Base-by-base conservation (phyloP, 2,113 vertebrate species). In the Gymnocephalus cernua region DNA sequence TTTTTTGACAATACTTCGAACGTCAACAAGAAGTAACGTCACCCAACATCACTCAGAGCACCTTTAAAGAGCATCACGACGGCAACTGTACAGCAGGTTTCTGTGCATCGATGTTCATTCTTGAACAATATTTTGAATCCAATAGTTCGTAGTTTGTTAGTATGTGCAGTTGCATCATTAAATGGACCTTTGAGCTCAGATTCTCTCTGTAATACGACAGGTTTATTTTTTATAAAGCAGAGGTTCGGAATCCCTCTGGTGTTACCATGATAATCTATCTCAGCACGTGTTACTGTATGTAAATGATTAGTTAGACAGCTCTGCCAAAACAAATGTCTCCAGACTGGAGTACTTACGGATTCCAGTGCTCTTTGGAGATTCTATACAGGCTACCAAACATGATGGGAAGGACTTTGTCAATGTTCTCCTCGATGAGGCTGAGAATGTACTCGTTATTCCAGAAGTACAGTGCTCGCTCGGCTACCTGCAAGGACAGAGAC, bases 301-400 rank as follows among this genome's bases (percentile, higher is more conserved):
- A 1, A 29, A 21, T 25, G 11, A 51, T 15, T 16, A 16, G 19
- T 27, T 2, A 10, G 25, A 44, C 66, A 41, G 25, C 19, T 38
- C 38, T 38, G 38, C 27, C 53, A 57, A n/a, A 11, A 29, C 56
- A 6, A 29, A n/a, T 11, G 21, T 21, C 51, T 53, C 56, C 8
- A 1, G 62, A 16, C 21, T 25, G 58, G n/a, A 38, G 62, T 85
- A 97, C 98, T 18, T 96, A 99, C 98, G 92, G 96, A 89, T 99
- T 99, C 98, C 98, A 99, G 96, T 99, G 98, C 89, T 99, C 98
- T 95, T 99, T 99, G 95, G 98, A 99, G 95, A 99, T 99, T 91
- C 96, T 97, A 94, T 99, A 99, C 86, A 99, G 95, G 93, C 96
- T 99, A 75, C 96, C 96, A 88, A 99, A 99, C 98, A 99, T 99